Base-by-base conservation (phyloP, 1,140 invertebrate genomes). In the Popillia japonica region DNA sequence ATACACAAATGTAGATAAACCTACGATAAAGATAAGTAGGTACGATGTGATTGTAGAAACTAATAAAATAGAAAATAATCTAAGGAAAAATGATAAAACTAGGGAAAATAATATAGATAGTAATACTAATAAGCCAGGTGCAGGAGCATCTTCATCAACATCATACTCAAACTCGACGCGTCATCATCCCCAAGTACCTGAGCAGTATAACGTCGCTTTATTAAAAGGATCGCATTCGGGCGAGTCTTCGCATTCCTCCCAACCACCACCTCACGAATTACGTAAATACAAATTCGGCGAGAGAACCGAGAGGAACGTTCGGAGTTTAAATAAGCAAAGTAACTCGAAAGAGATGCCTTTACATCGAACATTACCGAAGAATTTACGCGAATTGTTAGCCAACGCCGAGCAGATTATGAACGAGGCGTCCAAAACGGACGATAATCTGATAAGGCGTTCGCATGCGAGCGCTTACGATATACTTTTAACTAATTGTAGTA, bases 321-420 rank as follows among this genome's bases (percentile, higher is more conserved):
- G 61, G 10, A 77, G 0, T 0, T 27, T 77, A 0, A 40, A 8
- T 11, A 77, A 41, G 73, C 55, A 34, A 8, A 27, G 27, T 34
- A 44, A 11, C 59, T 68, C 55, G 27, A 73, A 64, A 76, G 78
- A 81, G 22, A 64, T 78, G 20, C 75, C 80, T 42, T 73, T 76
- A 22, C 83, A 83, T 79, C 78, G 83, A 59, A 83, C 83, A 17
- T 78, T 83, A 55, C 83, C 83, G 73, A 80, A 82, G 72, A 83
- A 83, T 79, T 42, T 83, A 42, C 77, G 81, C 68, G 83, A 83
- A 77, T 42, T 82, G 0, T 17, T 59, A 44, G 44, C 68, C 27
- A 64, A 75, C 23, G 27, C 77, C 23, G 42, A 55, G 27, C 23
- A 40, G 8, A 44, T 78, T 11, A 42, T 72, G 17, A 68, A 72